Evolutionary conservation across 2,888 invertebrate genomes (phyloP), one percentile per base, ranked within the genome.

Genomic region (Leptopterna dolabrata): DNA sequence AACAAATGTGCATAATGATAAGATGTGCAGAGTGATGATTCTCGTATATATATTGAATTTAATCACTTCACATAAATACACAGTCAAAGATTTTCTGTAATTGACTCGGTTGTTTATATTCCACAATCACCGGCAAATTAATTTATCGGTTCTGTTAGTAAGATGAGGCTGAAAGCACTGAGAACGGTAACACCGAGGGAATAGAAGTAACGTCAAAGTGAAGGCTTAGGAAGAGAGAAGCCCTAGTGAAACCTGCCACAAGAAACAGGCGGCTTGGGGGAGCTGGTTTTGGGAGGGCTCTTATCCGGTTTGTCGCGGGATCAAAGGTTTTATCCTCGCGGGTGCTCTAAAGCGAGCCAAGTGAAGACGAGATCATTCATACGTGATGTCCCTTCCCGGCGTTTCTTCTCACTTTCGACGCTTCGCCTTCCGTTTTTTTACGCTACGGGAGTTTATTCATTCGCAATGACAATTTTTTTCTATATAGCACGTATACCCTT

Each of bases 271-370:
- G 51, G 51, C 51, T 51, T 51, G 78, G 47, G 24, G 16, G 45
- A 78, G 78, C 78, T 27, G 78, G 78, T 78, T 76, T 78, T 47
- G 78, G 45, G 78, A 45, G 47, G 36, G 78, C 78, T 45, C 78
- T 78, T 78, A 78, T 78, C 78, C 78, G 78, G 78, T 78, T 78
- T 78, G 78, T 78, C 45, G 78, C 24, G 27, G 78, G 78, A 78
- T 78, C 78, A 78, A 78, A 78, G 78, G 78, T 78, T 47, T 78
- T 78, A 45, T 45, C 78, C 78, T 78, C 78, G 27, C 78, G 36
- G 30, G 43, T 30, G 36, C 78, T 78, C 78, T 78, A 47, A 78
- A 24, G 36, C 47, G 7, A 78, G 78, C 78, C 78, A 24, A 43
- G 76, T 41, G 76, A 43, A 76, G 63, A 41, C 76, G 76, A 76